Evolutionary conservation across 1,140 invertebrate genomes (phyloP).

Genomic region (Homarus americanus): DNA sequence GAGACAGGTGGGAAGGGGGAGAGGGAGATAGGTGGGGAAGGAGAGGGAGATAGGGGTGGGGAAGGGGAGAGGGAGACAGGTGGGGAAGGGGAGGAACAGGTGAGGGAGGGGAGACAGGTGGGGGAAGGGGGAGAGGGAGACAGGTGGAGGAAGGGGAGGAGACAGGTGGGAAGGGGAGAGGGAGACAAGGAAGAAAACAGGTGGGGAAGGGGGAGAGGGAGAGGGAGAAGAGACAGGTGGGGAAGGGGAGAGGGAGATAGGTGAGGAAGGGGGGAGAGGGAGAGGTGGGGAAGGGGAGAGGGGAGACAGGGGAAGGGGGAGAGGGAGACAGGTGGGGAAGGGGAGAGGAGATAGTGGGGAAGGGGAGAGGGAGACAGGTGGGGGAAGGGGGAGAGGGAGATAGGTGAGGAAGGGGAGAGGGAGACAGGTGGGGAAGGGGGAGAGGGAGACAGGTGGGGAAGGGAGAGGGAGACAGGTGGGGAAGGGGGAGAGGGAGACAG

Average conservation of each 20-base stretch:
- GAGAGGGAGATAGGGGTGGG: too few relatives aligned
- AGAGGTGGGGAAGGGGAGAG: background rate
- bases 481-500: background rate
- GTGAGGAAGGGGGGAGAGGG: background rate
- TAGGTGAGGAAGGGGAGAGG: background rate
- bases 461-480: too few relatives aligned
- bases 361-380: background rate
- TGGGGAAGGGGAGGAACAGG: too few relatives aligned
- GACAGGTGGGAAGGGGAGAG: too few relatives aligned
- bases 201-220: background rate
- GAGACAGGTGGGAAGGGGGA: too few relatives aligned
- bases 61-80: too few relatives aligned
- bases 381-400: constrained; percentile 3
- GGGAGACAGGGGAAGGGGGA: background rate
- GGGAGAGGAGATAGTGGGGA: background rate
- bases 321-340: background rate
- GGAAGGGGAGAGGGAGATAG: too few relatives aligned
- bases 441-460: background rate
- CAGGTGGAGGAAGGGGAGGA: too few relatives aligned
- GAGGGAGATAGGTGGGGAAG: too few relatives aligned
- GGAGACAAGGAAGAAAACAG: too few relatives aligned
- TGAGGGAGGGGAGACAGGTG: too few relatives aligned
- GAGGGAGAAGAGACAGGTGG: background rate
- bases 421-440: background rate
- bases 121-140: too few relatives aligned